Percentiles rank a stretch among this genome's conserved stretches.
phyloP scores from a whole-genome alignment of 92 coral and sea anemone species.

The Phenganax marumi region DNA sequence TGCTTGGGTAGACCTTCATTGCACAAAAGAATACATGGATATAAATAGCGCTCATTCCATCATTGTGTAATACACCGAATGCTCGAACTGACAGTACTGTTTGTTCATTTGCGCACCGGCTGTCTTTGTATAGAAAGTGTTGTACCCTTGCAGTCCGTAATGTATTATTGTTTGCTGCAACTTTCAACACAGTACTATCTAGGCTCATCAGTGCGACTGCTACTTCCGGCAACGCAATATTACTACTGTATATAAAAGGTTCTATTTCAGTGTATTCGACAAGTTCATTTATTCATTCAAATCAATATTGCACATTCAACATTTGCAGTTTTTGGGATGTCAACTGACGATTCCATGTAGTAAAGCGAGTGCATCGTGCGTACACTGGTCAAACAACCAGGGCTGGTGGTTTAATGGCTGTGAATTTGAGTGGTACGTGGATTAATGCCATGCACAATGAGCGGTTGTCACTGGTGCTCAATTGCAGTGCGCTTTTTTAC shows the following conservation, averaged over 20 bases:
- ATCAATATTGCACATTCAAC: not conserved
- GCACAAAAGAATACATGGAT: not conserved
- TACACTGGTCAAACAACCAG: not conserved
- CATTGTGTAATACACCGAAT: not conserved
- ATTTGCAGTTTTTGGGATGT: not conserved
- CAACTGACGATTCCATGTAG: no score
- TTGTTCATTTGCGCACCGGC: not conserved
- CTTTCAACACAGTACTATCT: not conserved
- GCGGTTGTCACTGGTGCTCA: not conserved
- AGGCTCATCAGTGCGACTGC: no score
- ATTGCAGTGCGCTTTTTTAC: slow-evolving; percentile 15
- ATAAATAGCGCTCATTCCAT: not conserved
- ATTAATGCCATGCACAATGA: slow-evolving; percentile 4
- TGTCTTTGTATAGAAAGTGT: not conserved
- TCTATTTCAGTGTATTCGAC: no score
- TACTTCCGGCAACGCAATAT: no score
- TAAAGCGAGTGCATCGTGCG: no score
- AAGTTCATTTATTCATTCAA: no score
- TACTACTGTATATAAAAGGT: no score
- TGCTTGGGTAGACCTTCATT: not conserved
- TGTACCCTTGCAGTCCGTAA: not conserved
- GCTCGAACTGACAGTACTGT: not conserved
- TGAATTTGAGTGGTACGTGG: not conserved
- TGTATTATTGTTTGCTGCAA: not conserved
- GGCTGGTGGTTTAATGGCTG: not conserved